A percentile compares a stretch with the other conserved stretches of the same genome.
Evolutionary conservation across 2,113 vertebrate genomes (phyloP).

Genomic region (Dipodomys stephensi): DNA sequence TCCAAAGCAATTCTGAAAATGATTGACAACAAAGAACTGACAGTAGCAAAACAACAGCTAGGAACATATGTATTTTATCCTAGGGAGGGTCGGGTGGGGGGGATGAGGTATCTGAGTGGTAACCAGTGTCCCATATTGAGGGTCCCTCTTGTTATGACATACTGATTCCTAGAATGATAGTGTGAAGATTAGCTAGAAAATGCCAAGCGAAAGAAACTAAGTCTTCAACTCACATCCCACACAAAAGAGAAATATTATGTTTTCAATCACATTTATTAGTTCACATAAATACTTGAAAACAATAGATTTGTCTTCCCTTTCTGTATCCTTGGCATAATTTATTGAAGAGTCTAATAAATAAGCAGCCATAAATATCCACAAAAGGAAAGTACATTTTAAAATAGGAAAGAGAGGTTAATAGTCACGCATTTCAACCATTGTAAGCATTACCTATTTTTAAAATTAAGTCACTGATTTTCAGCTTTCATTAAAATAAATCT

Average conservation of each 20-base stretch:
- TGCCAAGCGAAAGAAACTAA: not conserved
- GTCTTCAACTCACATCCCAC: not conserved
- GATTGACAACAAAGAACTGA: not conserved
- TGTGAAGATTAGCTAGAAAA: not conserved
- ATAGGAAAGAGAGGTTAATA: conserved; percentile 75
- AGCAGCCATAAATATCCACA: conserved; percentile 83
- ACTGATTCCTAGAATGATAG: not conserved
- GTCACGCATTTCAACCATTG: conserved; percentile 58
- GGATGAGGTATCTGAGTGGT: not conserved
- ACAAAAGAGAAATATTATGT: conserved; percentile 26
- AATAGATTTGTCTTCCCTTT: conserved; percentile 82
- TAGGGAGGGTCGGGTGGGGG: not conserved
- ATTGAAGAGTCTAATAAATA: conserved; percentile 80
- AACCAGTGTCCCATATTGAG: not conserved
- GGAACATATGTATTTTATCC: not conserved
- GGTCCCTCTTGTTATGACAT: not conserved
- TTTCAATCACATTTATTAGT: conserved; percentile 86
- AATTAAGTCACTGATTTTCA: conserved; percentile 69
- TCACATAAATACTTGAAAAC: conserved; percentile 86
- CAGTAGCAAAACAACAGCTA: not conserved
- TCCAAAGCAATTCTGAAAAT: not conserved
- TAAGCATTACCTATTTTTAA: conserved; percentile 58
- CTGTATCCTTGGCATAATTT: conserved; percentile 84
- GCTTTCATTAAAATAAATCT: conserved; percentile 73
- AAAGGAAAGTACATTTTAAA: conserved; percentile 66